Base-by-base conservation (phyloP, 2,113 vertebrate genomes). In the Alethe castanea region DNA sequence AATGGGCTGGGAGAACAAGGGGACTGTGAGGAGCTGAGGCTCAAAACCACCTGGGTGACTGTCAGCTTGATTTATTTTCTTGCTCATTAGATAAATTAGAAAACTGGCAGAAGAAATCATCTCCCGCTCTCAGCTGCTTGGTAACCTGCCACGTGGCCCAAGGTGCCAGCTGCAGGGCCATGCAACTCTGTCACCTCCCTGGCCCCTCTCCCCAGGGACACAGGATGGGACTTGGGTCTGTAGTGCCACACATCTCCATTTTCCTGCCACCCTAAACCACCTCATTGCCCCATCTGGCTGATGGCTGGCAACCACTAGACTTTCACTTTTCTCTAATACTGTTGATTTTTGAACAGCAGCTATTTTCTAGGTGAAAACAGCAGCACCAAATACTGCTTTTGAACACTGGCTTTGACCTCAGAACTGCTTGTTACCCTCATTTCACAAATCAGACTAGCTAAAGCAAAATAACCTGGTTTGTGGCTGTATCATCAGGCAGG, bases 11-110 rank as follows among this genome's bases (percentile, higher is more conserved):
- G 79, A 92, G 89, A 92, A 84, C 74, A 95, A 82, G 90, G 56
- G 76, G 60, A 62, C 61, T 67, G 72, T 16, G 88, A 96, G 87
- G 66, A 94, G 74, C 93, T 2, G 64, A 88, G 64, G 67, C 73
- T 88, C 72, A 42, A 70, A 96, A 93, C 92, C 95, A 97, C 94
- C 88, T 96, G 92, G 94, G 80, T 88, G 88, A 78, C 94, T 90
- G 95, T 96, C 96, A 95, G 92, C 90, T 94, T 96, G 95, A 93
- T 96, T 97, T 96, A 92, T 96, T 93, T 96, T 94, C 92, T 86
- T 94, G 77, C 57, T 92, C 72, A 96, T 97, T 95, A 96, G 92
- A 88, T 92, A 95, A 93, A 96, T 96, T 94, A 96, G 88, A 94
- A 94, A 88, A 52, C 79, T 96, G 90, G 95, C 95, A 76, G 81